Percentiles rank a stretch among this genome's conserved stretches.
Evolutionary conservation across 2,888 invertebrate species (phyloP).

Genomic region (Watsonalla cultraria): DNA sequence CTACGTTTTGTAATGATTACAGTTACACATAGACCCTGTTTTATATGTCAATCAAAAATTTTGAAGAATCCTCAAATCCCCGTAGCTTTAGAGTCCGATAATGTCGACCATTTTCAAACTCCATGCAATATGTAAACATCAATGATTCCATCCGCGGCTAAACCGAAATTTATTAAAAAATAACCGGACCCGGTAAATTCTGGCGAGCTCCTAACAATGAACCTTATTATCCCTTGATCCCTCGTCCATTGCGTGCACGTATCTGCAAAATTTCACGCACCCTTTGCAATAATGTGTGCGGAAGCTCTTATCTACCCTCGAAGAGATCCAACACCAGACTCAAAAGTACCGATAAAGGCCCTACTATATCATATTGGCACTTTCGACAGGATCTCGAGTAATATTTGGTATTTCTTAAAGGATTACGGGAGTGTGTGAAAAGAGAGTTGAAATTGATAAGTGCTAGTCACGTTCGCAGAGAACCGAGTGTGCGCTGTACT

Average conservation of each 20-base stretch:
- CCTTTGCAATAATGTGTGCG: slow-evolving; percentile 64
- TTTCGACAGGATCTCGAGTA: slow-evolving; percentile 52
- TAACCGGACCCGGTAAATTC: slow-evolving; percentile 25
- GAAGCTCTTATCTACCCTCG: slow-evolving; percentile 67
- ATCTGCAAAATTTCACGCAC: slow-evolving; percentile 74
- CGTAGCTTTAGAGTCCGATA: not conserved
- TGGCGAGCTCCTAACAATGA: slow-evolving; percentile 3
- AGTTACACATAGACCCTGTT: not conserved
- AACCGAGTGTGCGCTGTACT: slow-evolving; percentile 3
- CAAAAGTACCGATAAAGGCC: slow-evolving; percentile 54
- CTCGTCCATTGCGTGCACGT: slow-evolving; percentile 50
- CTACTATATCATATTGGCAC: slow-evolving; percentile 74
- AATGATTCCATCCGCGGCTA: slow-evolving; percentile 10
- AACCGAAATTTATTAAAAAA: slow-evolving; percentile 44
- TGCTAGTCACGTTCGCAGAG: slow-evolving; percentile 20
- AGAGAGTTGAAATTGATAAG: slow-evolving; percentile 35
- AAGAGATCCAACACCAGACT: slow-evolving; percentile 39
- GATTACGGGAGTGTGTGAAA: slow-evolving; percentile 36
- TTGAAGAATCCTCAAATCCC: not conserved
- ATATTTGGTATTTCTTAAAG: slow-evolving; percentile 62
- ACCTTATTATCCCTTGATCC: slow-evolving; percentile 57
- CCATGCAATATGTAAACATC: not conserved
- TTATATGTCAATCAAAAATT: not conserved
- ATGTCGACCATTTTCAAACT: not conserved
- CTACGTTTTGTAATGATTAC: too few species aligned